phyloP scores from a whole-genome alignment of 2,888 invertebrate species.

The Ecdyonurus torrentis region DNA sequence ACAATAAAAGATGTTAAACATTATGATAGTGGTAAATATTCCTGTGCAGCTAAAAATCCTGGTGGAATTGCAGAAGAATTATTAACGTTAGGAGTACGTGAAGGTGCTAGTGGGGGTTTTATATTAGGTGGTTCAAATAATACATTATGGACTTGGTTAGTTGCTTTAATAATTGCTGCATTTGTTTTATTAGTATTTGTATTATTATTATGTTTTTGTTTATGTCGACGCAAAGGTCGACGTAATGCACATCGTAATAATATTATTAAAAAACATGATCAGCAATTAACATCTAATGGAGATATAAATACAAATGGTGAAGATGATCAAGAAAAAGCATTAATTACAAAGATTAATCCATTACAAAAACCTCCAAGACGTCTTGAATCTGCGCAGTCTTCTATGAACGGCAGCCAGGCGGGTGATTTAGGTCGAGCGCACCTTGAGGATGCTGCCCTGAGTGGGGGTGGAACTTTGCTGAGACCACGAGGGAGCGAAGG shows the following conservation, averaged over 20 bases:
- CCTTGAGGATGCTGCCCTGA: constrained; percentile 20
- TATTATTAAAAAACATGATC: constrained; percentile 4
- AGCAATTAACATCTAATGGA: constrained; percentile 36
- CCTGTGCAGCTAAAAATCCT: constrained; percentile 23
- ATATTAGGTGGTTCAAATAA: constrained; percentile 1
- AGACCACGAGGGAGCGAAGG: not conserved
- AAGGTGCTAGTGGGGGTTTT: constrained; percentile 7
- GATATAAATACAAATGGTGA: constrained; percentile 35
- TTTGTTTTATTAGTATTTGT: constrained; percentile 9
- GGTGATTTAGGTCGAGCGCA: constrained; percentile 67
- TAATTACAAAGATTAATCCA: constrained; percentile 69
- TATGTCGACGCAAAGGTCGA: constrained; percentile 9
- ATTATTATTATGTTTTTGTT: constrained; percentile 15
- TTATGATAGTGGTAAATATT: constrained; percentile 21
- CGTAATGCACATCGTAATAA: not conserved
- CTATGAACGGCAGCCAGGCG: constrained; percentile 47
- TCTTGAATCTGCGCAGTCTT: constrained; percentile 32
- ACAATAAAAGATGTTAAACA: constrained; percentile 19
- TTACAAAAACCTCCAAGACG: constrained; percentile 67
- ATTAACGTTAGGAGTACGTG: constrained; percentile 20
- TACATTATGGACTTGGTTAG: not conserved
- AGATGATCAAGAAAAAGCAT: constrained; percentile 69
- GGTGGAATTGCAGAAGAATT: constrained; percentile 22
- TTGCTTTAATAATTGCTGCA: constrained; percentile 5
- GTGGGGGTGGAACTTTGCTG: not conserved